Evolutionary conservation across 2,113 vertebrate species (phyloP).

Genomic region (Cercocebus atys): DNA sequence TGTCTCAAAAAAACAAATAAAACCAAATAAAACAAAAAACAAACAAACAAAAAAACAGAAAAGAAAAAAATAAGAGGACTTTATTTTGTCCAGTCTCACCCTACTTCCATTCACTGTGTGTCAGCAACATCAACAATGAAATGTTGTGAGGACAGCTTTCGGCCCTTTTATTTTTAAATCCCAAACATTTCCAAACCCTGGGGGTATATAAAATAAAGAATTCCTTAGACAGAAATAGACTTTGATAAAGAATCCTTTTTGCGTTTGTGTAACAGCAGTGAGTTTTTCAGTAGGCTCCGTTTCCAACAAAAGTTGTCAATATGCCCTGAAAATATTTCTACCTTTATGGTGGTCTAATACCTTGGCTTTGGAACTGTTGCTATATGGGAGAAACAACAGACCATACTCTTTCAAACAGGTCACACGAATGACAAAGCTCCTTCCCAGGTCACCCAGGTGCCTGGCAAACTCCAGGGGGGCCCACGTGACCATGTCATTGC

Average conservation of each 20-base stretch:
- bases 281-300: too few relatives aligned
- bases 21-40: too few relatives aligned
- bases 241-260: not conserved
- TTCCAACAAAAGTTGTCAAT: not conserved
- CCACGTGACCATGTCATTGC: rapidly evolving
- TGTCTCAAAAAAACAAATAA: too few relatives aligned
- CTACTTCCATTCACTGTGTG: not conserved
- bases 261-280: rapidly evolving
- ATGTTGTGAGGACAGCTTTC: not conserved
- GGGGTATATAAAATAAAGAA: not conserved
- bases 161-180: not conserved
- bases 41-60: too few relatives aligned
- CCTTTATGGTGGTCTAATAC: rapidly evolving
- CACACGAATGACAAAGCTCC: not conserved
- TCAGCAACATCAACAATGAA: not conserved
- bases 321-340: not conserved
- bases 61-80: not conserved
- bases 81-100: not conserved
- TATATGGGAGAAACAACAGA: not conserved
- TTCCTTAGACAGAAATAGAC: not conserved
- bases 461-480: not conserved
- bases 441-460: not conserved
- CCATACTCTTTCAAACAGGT: not conserved
- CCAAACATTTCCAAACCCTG: not conserved
- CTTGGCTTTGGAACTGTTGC: rapidly evolving